These are phyloP conservation scores for Epicauta chinensis DNA, from an alignment of 1,140 invertebrate genomes.

Conservation along the genomic window DNA sequence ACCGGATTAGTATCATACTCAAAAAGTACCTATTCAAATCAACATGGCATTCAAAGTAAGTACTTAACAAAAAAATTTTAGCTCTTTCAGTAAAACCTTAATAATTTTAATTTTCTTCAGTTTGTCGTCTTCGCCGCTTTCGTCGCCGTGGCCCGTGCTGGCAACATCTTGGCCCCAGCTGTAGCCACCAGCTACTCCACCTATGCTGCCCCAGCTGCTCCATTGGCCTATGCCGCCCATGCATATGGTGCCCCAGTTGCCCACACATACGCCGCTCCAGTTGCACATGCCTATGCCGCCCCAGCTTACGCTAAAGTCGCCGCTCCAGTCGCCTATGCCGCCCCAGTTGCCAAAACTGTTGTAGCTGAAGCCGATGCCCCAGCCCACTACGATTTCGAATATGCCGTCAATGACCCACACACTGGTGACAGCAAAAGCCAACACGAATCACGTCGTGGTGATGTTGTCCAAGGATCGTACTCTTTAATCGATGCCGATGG, in stretches of 20 bases:
- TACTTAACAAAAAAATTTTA: background rate
- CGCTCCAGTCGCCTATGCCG: conserved; percentile 32
- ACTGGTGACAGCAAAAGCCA: conserved; percentile 39
- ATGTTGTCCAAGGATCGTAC: conserved; percentile 31
- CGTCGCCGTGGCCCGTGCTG: conserved; percentile 34
- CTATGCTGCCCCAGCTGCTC: conserved; percentile 1
- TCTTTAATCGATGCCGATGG: conserved; percentile 48
- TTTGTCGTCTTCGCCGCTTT: conserved; percentile 34
- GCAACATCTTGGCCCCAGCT: conserved; percentile 15
- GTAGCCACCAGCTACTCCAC: background rate
- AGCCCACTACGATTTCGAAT: conserved; percentile 29
- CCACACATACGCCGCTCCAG: conserved; percentile 2
- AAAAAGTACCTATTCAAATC: conserved; percentile 8
- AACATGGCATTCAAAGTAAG: conserved; percentile 20
- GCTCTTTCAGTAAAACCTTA: background rate
- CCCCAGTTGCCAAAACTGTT: conserved; percentile 29
- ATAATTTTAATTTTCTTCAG: conserved; percentile 26
- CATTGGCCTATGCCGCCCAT: no score
- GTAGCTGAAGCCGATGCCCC: conserved; percentile 35
- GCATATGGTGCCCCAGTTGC: conserved; percentile 7
- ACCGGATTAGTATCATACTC: conserved; percentile 3
- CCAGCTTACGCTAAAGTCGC: conserved; percentile 9
- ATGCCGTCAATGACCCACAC: conserved; percentile 45
- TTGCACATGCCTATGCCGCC: conserved; percentile 1
- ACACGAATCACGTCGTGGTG: conserved; percentile 29